Evolutionary conservation across 2,797 vertebrate genomes (phyloP).

Genomic region (Fistularia tabacaria): DNA sequence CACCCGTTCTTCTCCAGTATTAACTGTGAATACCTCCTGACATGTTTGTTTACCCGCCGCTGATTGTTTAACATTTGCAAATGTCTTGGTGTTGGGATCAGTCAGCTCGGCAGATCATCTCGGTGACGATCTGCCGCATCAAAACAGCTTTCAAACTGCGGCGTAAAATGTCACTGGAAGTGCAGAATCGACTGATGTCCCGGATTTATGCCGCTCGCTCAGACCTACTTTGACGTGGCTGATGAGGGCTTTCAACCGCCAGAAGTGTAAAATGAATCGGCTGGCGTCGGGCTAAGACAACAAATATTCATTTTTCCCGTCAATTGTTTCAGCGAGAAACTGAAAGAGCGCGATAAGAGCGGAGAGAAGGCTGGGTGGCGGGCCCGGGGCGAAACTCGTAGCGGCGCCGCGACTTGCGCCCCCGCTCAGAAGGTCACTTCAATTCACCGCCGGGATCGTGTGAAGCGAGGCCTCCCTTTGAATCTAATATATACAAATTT

Average conservation of each 20-base stretch:
- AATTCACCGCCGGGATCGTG: constrained; percentile 34
- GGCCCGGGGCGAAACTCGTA: constrained; percentile 12
- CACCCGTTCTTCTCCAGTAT: too few relatives aligned
- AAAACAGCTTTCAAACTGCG: constrained; percentile 1
- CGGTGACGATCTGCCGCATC: neutral
- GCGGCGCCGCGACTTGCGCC: constrained; percentile 30
- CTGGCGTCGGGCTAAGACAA: too few relatives aligned
- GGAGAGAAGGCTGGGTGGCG: constrained; percentile 3
- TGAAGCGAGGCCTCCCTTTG: constrained; percentile 41
- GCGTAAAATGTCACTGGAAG: constrained; percentile 23
- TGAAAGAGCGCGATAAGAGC: constrained; percentile 34
- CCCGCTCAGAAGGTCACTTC: constrained; percentile 41
- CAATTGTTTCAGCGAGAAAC: constrained; percentile 21
- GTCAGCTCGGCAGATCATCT: neutral
- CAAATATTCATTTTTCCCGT: neutral
- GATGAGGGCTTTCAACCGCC: constrained; percentile 3
- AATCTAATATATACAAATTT: constrained; percentile 26
- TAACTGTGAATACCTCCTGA: neutral
- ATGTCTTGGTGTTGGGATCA: neutral
- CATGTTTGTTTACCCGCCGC: neutral
- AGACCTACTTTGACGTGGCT: neutral
- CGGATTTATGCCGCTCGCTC: neutral
- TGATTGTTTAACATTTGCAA: constrained; percentile 12
- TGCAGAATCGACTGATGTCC: constrained; percentile 8
- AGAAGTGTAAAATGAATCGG: constrained; percentile 2